A percentile compares a stretch with the other conserved stretches of the same genome.
Evolutionary conservation across 2,113 vertebrate genomes (phyloP).

Genomic region (Rhizomys pruinosus): DNA sequence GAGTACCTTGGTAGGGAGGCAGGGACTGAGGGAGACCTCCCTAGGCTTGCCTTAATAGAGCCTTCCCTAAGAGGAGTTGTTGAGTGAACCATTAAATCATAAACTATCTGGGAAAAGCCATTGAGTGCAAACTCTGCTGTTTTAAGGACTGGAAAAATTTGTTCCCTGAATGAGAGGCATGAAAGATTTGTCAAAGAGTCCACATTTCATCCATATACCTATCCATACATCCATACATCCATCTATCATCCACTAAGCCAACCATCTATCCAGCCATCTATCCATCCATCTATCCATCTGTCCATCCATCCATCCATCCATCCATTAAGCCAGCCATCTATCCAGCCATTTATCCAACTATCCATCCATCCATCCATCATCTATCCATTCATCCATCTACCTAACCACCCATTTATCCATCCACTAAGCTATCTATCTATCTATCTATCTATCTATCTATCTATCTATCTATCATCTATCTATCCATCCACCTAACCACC

Average conservation of each 20-base stretch:
- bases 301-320: background rate
- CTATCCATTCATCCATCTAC: background rate
- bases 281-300: accelerated
- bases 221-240: no score
- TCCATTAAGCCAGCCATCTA: accelerated
- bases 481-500: accelerated
- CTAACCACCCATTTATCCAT: background rate
- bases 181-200: background rate
- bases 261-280: no score
- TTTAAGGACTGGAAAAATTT: background rate
- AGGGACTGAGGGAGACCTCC: background rate
- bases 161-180: background rate
- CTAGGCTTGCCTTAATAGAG: background rate
- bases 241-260: background rate
- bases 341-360: no score
- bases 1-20: background rate
- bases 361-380: background rate
- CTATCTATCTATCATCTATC: background rate
- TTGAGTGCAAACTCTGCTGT: background rate
- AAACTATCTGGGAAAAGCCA: background rate
- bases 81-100: background rate
- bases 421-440: background rate
- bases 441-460: background rate
- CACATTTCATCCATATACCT: accelerated
- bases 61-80: background rate